Evolutionary conservation across 2,797 vertebrate genomes (phyloP), one percentile per base, ranked within the genome.

Genomic region (Channa striata): DNA sequence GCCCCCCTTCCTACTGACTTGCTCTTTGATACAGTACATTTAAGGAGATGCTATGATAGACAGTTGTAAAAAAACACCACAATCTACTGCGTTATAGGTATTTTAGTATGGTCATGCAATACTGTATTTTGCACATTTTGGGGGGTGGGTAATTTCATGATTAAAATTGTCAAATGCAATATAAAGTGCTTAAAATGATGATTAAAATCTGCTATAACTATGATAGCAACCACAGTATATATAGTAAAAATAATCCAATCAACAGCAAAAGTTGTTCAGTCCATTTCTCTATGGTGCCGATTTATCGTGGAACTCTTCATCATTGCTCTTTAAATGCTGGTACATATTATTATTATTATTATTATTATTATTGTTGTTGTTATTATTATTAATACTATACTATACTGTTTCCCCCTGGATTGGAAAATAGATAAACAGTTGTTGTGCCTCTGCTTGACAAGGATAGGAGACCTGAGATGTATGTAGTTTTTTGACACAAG

Each of bases 121-220:
- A 71, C 68, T 74, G 60, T 77, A 54, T 80, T 89, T 81, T 86
- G 68, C 74, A 84, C 65, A 56, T 77, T 81, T 75, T 81, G 76
- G 37, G 5, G 36, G 25, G 25, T 1, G 4, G 34, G 53, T 63
- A 6, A 71, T 81, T 74, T 73, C 43, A 51, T 64, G 12, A 83
- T 80, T 72, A 30, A 80, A 78, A 73, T 68, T 46, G 47, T 72
- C 52, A 69, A 83, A 79, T 80, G 39, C 13, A 19, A 79, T 58
- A 48, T 64, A 17, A n/a, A 39, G 40, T 72, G 57, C 54, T 60
- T 64, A 56, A 37, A 67, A 37, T 50, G 37, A 60, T 57, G 52
- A 39, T 12, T 83, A 69, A 54, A 59, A 74, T 64, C 30, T 34
- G 62, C 66, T 60, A 72, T 74, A 72, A 52, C 63, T 65, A 59